These are phyloP conservation scores for Halictus rubicundus DNA, from an alignment of 1,140 invertebrate genomes.

Conservation along the genomic window DNA sequence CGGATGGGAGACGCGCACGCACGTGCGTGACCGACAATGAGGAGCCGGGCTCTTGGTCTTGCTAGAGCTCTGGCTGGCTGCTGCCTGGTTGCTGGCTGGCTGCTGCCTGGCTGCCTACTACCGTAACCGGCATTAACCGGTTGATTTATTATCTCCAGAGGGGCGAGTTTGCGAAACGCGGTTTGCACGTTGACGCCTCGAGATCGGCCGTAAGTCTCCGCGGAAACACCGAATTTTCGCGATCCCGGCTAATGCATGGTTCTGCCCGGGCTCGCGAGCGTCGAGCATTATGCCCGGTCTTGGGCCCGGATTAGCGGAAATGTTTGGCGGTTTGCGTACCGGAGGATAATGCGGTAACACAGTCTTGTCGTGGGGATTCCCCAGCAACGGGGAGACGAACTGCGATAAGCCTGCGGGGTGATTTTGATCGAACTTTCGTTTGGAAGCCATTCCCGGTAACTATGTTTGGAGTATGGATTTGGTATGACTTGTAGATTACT, in stretches of 20 bases:
- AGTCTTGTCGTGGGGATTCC: no score
- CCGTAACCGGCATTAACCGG: slow-evolving; percentile 45
- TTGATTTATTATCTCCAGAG: slow-evolving; percentile 52
- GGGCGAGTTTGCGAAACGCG: slow-evolving; percentile 38
- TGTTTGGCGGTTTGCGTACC: no score
- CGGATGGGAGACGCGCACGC: neutral
- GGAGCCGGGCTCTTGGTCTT: neutral
- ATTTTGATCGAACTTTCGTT: no score
- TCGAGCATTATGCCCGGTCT: neutral
- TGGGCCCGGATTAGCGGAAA: no score
- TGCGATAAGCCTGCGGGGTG: no score
- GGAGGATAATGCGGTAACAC: no score
- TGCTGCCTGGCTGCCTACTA: neutral
- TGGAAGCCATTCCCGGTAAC: no score
- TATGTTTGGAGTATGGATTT: no score
- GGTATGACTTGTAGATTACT: no score
- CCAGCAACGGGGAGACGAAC: no score
- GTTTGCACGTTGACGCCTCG: slow-evolving; percentile 41
- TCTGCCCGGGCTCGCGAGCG: neutral
- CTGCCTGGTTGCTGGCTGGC: neutral
- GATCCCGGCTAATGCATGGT: neutral
- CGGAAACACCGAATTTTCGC: slow-evolving; percentile 11
- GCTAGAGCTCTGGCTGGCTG: neutral
- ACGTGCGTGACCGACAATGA: slow-evolving; percentile 33
- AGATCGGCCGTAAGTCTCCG: neutral